Percentiles rank a stretch among this genome's conserved stretches.
These are phyloP conservation scores for Xyrichtys novacula DNA, from an alignment of 2,797 vertebrate genomes.

Conservation along the genomic window DNA sequence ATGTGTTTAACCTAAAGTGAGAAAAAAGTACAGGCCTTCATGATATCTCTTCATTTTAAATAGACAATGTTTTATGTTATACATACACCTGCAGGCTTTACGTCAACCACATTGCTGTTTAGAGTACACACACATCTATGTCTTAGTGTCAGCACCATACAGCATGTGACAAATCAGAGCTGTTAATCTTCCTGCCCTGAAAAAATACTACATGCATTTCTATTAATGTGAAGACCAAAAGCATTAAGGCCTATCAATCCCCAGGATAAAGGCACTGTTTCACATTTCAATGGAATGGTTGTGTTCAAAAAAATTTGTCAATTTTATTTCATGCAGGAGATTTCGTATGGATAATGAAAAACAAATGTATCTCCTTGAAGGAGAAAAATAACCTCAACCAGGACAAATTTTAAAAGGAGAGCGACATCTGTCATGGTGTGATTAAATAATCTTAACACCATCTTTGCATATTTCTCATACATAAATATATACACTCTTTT, in stretches of 20 bases:
- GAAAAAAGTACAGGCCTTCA: slow-evolving; percentile 28
- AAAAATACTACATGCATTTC: background rate
- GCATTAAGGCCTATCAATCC: background rate
- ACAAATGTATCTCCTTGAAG: slow-evolving; percentile 6
- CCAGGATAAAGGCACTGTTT: background rate
- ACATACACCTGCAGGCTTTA: slow-evolving; percentile 31
- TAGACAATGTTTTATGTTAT: slow-evolving; percentile 39
- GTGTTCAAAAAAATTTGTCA: slow-evolving; percentile 4
- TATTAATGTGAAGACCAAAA: background rate
- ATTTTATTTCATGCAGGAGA: slow-evolving; percentile 20
- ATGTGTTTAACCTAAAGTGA: slow-evolving; percentile 38
- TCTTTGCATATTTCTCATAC: background rate
- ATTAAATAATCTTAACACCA: background rate
- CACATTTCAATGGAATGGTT: slow-evolving; percentile 16
- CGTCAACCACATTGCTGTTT: slow-evolving; percentile 32
- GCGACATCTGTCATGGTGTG: background rate
- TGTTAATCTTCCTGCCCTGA: slow-evolving; percentile 12
- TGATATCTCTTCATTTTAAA: slow-evolving; percentile 39
- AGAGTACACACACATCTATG: slow-evolving; percentile 26
- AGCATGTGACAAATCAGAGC: slow-evolving; percentile 5
- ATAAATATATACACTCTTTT: slow-evolving; percentile 2
- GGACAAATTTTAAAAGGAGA: no score
- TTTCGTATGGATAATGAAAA: slow-evolving; percentile 20
- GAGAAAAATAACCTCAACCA: background rate
- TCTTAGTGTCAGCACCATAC: slow-evolving; percentile 52